Base-by-base conservation (phyloP, 2,888 invertebrate species). In the Pammene aurita region DNA sequence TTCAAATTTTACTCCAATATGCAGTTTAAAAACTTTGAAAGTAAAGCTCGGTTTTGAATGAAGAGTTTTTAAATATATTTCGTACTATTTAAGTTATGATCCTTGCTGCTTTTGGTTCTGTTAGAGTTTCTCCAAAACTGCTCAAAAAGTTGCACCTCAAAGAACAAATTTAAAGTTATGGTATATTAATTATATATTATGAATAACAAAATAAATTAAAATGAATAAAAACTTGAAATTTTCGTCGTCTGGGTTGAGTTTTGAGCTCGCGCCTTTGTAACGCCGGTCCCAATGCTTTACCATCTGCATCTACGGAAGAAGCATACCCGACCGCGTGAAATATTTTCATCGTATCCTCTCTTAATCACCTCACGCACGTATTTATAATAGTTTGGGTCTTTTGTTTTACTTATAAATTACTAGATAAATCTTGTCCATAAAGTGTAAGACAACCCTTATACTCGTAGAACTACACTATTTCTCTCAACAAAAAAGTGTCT, bases 71-170 rank as follows among this genome's bases (percentile, higher is more conserved):
- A 38, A 34, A 35, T 41, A 50, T 7, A 61, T 38, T 46, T 38
- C 38, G 48, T 7, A 48, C 38, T 26, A 9, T 7, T 41, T 50
- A 50, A 14, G 7, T 16, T 14, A 16, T 38, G 7, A 0, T n/a
- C 0, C n/a, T 16, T 52, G 52, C 16, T 26, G 6, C 41, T 62
- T 52, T 52, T 61, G 38, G 11, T 52, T 62, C 38, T 50, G n/a
- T 7, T 38, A 18, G n/a, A 62, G 41, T 62, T 62, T 62, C 62
- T 62, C 62, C n/a, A 41, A 52, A 18, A 52, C 52, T 52, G 44
- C n/a, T n/a, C n/a, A n/a, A 4, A 5, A 38, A 5, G 7, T 38
- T 38, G 38, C 0, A 26, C 26, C 26, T 26, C 26, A 26, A 26
- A 26, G 26, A 26, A 26, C 26, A 26, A 26, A 26, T 26, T 26